Base-by-base conservation (phyloP, 2,888 invertebrate genomes). In the Graphium colonna region DNA sequence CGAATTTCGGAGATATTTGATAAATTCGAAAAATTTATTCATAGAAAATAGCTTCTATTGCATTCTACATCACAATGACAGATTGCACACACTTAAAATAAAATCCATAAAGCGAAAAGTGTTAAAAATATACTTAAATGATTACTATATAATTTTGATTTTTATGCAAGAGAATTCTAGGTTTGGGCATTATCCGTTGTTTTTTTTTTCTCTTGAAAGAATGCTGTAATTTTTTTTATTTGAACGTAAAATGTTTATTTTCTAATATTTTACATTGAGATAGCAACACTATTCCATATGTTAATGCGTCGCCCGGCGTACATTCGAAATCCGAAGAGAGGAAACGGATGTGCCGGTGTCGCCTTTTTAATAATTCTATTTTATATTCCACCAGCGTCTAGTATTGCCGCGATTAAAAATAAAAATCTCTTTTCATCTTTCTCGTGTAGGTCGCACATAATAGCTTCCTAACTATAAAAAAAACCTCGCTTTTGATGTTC, bases 321-420 rank as follows among this genome's bases (percentile, higher is more conserved):
- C 61, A 60, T 63, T 63, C 55, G 64, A 73, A 71, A 69, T 63
- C 66, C 71, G 73, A 76, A 77, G 75, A 78, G 72, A 82, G 85
- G 84, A 86, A 86, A 68, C 86, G 86, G 86, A 86, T 81, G 83
- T 76, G 75, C 70, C 77, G 77, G 77, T 77, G 79, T 82, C 79
- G 75, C 69, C 71, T 77, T 80, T 85, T 82, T 83, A 83, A 83
- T 82, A 83, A 77, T 84, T 75, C 74, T 69, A 72, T 79, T 84
- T 82, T 79, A 80, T 79, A 82, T 80, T 79, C 76, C 63, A 65
- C 70, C 56, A 70, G 71, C 71, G 77, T 72, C 75, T 69, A 63
- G 65, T 67, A 70, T 73, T 73, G 75, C 70, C 69, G 71, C 68
- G 75, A 82, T 82, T 77, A 83, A 82, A 84, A 84, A 82, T 82